Conservation (phyloP, 2,888 invertebrate species). For the Drepana falcataria region DNA sequence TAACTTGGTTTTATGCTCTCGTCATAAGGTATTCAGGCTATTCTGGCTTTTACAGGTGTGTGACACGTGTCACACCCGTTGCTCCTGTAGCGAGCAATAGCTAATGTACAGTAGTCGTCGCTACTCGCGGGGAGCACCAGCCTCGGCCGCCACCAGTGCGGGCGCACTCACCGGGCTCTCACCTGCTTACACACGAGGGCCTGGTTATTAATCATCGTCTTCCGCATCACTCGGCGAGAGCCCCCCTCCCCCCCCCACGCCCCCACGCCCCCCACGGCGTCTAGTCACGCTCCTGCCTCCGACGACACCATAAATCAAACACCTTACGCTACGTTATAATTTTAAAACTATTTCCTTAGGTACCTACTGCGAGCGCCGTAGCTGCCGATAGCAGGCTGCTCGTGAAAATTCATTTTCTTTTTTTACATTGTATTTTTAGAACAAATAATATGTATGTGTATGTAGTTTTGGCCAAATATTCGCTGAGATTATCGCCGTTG, state of each 20-base stretch:
- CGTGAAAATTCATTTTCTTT: neutral
- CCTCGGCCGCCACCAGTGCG: no score
- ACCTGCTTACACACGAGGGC: slow-evolving; percentile 8
- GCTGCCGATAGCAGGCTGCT: neutral
- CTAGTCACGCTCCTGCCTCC: slow-evolving; percentile 16
- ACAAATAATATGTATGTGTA: neutral
- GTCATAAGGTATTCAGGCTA: no score
- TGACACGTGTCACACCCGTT: no score
- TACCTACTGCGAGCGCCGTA: slow-evolving; percentile 2
- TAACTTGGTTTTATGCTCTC: no score
- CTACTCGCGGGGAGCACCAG: no score
- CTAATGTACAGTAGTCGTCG: no score
- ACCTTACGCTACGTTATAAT: slow-evolving; percentile 20
- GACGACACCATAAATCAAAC: slow-evolving; percentile 28
- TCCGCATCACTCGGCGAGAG: slow-evolving; percentile 3
- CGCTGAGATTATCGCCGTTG: neutral
- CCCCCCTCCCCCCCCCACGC: slow-evolving; percentile 4
- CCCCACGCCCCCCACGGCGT: slow-evolving; percentile 5
- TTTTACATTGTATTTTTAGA: neutral
- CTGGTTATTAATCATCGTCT: slow-evolving; percentile 13
- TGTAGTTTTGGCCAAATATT: neutral
- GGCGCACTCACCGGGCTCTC: neutral
- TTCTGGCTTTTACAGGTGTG: no score
- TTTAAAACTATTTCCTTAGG: slow-evolving; percentile 30
- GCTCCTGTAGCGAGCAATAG: no score